Conservation (phyloP, 2,888 invertebrate species). For the Physocephala rufipes region DNA sequence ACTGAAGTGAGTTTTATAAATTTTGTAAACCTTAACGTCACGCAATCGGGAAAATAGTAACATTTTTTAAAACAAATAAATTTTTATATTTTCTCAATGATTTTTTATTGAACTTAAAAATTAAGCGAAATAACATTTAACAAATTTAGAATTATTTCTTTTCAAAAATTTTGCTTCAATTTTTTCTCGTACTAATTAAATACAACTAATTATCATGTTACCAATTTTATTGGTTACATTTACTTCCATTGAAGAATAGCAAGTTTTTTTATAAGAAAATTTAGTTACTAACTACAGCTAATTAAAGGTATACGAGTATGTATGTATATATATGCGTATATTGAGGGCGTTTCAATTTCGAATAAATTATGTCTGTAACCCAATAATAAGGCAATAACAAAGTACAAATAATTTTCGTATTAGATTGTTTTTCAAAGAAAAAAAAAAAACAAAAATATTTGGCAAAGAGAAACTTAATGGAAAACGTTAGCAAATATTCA, state of each 20-base stretch:
- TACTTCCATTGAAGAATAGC: conserved; percentile 5
- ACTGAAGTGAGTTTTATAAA: no score
- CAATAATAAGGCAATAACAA: conserved; percentile 30
- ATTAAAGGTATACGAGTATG: conserved; percentile 4
- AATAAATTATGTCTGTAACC: conserved; percentile 6
- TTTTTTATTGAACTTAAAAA: conserved; percentile 8
- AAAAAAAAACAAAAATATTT: background rate
- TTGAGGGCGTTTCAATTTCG: conserved; percentile 17
- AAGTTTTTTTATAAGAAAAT: conserved; percentile 11
- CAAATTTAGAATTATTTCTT: conserved; percentile 13
- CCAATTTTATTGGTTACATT: conserved; percentile 33
- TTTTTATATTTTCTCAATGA: background rate
- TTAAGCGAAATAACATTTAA: conserved; percentile 14
- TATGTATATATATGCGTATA: conserved; percentile 6
- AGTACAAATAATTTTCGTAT: conserved; percentile 27
- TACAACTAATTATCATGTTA: conserved; percentile 27
- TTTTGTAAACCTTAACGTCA: no score
- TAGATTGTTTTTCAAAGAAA: background rate
- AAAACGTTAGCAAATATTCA: conserved; percentile 21
- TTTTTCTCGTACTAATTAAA: conserved; percentile 19
- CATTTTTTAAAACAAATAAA: no score
- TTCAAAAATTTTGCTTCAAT: background rate
- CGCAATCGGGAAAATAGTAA: no score
- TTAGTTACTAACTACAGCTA: conserved; percentile 34
- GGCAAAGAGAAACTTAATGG: conserved; percentile 1